These are phyloP conservation scores for Romanogobio albipinnatus DNA, from an alignment of 2,113 vertebrate genomes.

Conservation along the genomic window DNA sequence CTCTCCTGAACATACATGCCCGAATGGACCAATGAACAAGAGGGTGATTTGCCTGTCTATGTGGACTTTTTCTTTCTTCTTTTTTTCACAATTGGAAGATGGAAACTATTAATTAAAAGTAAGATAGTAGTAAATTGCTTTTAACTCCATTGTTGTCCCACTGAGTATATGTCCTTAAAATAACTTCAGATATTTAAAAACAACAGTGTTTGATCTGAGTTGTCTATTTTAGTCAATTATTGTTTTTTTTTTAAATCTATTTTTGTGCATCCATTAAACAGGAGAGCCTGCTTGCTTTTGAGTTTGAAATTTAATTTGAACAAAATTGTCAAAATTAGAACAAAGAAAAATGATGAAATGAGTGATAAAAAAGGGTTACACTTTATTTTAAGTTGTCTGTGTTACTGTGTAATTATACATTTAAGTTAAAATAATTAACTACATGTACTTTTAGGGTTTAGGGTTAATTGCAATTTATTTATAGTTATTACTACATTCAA, in stretches of 20 bases:
- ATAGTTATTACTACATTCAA: no score
- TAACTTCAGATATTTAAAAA: not conserved
- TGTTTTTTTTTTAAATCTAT: not conserved
- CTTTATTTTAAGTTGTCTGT: no score
- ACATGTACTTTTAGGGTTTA: no score
- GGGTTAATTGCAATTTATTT: no score
- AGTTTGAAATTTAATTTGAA: not conserved
- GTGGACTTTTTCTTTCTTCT: not conserved
- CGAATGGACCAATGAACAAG: not conserved
- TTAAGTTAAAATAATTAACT: no score
- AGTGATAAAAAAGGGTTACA: no score
- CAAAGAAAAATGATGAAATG: not conserved
- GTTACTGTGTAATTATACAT: no score
- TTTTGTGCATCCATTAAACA: not conserved
- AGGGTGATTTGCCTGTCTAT: not conserved
- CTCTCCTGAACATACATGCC: not conserved
- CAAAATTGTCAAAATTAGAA: not conserved
- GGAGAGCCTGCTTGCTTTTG: not conserved
- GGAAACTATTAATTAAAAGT: not conserved
- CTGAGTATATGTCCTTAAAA: not conserved
- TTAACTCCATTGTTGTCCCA: not conserved
- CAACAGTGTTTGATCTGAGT: not conserved
- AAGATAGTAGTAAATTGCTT: not conserved
- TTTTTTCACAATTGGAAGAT: not conserved
- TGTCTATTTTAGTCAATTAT: no score